A percentile compares a stretch with the other conserved stretches of the same genome.
Evolutionary conservation across 2,797 vertebrate species (phyloP).

Genomic region (Gallirallus australis): DNA sequence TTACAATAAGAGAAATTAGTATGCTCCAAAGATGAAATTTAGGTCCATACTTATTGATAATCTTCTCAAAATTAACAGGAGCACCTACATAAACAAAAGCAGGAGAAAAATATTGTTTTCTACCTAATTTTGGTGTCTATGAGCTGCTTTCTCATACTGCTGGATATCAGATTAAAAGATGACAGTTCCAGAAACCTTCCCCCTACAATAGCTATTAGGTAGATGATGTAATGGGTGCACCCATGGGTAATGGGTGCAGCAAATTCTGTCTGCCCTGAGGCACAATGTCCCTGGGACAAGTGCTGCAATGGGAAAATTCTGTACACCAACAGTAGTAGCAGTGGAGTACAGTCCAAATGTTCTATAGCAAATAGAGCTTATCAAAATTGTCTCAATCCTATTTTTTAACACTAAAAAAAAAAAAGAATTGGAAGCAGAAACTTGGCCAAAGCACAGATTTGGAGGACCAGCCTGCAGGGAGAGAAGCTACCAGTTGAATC

Average conservation of each 20-base stretch:
- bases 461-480: background rate
- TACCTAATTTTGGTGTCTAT: background rate
- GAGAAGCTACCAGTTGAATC: background rate
- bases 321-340: background rate
- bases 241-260: background rate
- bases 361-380: background rate
- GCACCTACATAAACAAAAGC: background rate
- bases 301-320: background rate
- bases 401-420: background rate
- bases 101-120: background rate
- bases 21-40: background rate
- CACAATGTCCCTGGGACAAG: background rate
- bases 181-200: background rate
- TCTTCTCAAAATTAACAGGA: background rate
- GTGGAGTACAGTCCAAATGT: background rate
- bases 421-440: background rate
- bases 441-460: background rate
- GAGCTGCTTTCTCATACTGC: background rate
- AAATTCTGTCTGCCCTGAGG: background rate
- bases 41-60: background rate
- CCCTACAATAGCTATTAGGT: background rate
- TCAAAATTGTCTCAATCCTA: background rate
- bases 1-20: background rate
- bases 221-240: background rate
- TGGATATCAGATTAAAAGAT: background rate